Evolutionary conservation across 1,140 invertebrate genomes (phyloP).

Genomic region (Eupristina koningsbergeri): DNA sequence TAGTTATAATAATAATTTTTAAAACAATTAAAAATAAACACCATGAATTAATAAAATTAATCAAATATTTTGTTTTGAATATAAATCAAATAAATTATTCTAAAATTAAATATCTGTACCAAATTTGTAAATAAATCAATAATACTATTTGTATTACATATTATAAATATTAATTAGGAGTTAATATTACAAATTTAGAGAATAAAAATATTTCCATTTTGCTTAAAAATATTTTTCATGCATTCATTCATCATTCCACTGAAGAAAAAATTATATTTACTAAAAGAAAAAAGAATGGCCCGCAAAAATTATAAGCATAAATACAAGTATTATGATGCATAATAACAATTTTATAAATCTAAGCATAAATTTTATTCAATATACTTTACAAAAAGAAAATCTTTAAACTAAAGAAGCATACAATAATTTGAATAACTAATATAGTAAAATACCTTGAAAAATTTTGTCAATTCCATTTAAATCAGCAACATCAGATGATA

Average conservation of each 20-base stretch:
- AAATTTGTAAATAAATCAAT: too few relatives aligned
- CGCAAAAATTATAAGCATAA: constrained; percentile 50
- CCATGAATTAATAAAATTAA: too few relatives aligned
- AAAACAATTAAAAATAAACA: too few relatives aligned
- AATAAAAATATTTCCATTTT: constrained; percentile 7
- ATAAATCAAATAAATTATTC: background rate
- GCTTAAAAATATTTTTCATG: background rate
- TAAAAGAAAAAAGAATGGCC: constrained; percentile 59
- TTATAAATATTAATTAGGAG: background rate
- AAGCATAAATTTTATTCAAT: constrained; percentile 11
- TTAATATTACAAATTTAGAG: background rate
- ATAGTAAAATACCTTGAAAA: constrained; percentile 75
- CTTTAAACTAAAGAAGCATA: constrained; percentile 36
- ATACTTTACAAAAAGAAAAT: constrained; percentile 1
- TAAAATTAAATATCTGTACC: constrained; percentile 29
- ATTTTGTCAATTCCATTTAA: constrained; percentile 81
- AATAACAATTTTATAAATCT: constrained; percentile 8
- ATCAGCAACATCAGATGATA: constrained; percentile 76
- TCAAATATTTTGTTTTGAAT: background rate
- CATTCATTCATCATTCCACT: constrained; percentile 7
- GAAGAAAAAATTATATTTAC: background rate
- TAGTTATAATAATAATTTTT: too few relatives aligned
- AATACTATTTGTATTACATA: too few relatives aligned
- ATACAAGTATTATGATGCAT: constrained; percentile 40
- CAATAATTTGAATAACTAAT: constrained; percentile 39